phyloP scores from a whole-genome alignment of 1,140 invertebrate species.

The Caenorhabditis tropicalis region DNA sequence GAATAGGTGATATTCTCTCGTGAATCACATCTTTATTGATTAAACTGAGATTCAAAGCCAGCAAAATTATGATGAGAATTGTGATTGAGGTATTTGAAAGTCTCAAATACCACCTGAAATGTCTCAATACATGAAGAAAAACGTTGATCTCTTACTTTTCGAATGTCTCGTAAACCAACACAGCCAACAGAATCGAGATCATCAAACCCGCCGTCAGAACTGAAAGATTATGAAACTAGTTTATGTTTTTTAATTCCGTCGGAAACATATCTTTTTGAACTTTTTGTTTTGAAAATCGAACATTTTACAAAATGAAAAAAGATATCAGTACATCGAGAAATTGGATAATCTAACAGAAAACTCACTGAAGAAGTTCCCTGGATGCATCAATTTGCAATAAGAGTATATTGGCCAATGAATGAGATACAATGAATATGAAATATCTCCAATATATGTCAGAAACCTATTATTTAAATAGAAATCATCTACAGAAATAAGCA shows the following conservation, averaged over 20 bases:
- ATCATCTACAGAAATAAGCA: neutral
- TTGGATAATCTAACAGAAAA: too few relatives aligned
- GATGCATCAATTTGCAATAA: neutral
- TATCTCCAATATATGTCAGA: neutral
- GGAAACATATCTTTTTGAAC: neutral
- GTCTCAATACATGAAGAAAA: too few relatives aligned
- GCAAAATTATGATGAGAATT: neutral
- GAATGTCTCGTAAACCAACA: neutral
- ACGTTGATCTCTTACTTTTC: neutral
- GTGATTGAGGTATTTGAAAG: constrained; percentile 6
- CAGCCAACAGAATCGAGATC: neutral
- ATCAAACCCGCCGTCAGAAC: neutral
- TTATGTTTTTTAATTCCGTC: too few relatives aligned
- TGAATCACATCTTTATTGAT: neutral
- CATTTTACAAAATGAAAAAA: too few relatives aligned
- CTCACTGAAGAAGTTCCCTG: neutral
- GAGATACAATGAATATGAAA: neutral
- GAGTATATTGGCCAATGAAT: neutral
- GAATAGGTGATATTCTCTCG: neutral
- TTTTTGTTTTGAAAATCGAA: too few relatives aligned
- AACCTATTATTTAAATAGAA: neutral
- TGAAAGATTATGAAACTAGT: too few relatives aligned
- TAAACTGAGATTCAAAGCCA: neutral
- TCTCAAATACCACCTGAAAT: neutral
- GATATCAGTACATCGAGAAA: too few relatives aligned